Evolutionary conservation across 2,797 vertebrate genomes (phyloP).

Genomic region (Clamator glandarius): DNA sequence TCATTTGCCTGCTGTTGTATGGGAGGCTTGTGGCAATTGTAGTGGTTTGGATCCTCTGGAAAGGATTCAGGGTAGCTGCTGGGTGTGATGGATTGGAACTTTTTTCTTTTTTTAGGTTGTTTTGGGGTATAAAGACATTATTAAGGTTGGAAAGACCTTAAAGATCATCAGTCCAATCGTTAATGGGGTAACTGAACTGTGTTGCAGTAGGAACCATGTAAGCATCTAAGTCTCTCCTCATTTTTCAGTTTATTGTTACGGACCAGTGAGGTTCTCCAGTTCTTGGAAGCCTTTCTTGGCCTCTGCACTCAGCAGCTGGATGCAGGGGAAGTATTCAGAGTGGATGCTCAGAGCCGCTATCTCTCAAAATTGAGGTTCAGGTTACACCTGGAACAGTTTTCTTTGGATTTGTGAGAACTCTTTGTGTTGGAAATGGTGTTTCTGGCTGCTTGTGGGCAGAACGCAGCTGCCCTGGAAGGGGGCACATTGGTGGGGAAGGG

Average conservation of each 20-base stretch:
- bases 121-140: too few relatives aligned
- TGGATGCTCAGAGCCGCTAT: accelerated
- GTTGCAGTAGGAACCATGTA: not conserved
- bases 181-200: not conserved
- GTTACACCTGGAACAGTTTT: not conserved
- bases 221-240: not conserved
- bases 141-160: too few relatives aligned
- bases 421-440: accelerated
- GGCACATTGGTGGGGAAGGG: not conserved
- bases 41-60: not conserved
- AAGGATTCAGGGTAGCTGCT: not conserved
- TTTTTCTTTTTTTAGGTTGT: not conserved
- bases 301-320: not conserved
- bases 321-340: not conserved
- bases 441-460: not conserved
- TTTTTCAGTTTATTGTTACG: not conserved
- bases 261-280: accelerated
- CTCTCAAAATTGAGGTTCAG: not conserved
- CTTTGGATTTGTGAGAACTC: not conserved
- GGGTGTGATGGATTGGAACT: accelerated
- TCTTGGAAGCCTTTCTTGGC: not conserved
- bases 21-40: not conserved
- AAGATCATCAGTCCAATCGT: too few relatives aligned
- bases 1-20: not conserved
- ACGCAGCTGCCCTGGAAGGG: not conserved